A percentile compares a stretch with the other conserved stretches of the same genome.
phyloP scores from a whole-genome alignment of 2,888 invertebrate genomes.

The Micoletzkya japonica region DNA sequence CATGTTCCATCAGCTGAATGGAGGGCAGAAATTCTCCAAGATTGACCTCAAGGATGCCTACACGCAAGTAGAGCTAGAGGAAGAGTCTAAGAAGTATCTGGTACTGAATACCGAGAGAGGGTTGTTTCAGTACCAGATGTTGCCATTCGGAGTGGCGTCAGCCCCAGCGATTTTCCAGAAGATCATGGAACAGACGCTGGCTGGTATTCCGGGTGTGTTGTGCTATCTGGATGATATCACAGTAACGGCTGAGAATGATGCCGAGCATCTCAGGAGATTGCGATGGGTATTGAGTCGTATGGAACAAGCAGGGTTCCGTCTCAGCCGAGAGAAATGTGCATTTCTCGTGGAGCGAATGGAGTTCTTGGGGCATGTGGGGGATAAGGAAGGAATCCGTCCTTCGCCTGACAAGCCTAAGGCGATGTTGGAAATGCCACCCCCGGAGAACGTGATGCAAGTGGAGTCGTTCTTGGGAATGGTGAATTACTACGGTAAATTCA shows the following conservation, averaged over 20 bases:
- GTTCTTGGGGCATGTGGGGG: slow-evolving; percentile 48
- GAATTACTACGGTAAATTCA: slow-evolving; percentile 53
- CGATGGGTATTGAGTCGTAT: slow-evolving; percentile 35
- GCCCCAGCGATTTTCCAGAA: slow-evolving; percentile 32
- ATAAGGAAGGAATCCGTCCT: slow-evolving; percentile 41
- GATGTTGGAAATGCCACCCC: slow-evolving; percentile 48
- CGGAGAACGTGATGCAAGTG: slow-evolving; percentile 47
- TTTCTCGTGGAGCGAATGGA: slow-evolving; percentile 39
- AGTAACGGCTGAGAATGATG: slow-evolving; percentile 32
- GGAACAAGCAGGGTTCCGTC: slow-evolving; percentile 34
- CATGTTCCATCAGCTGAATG: slow-evolving; percentile 30
- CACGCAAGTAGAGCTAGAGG: slow-evolving; percentile 28
- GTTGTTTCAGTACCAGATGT: slow-evolving; percentile 19
- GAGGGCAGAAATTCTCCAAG: slow-evolving; percentile 33
- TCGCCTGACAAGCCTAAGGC: slow-evolving; percentile 45
- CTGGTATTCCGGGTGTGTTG: slow-evolving; percentile 38
- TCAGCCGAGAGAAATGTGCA: slow-evolving; percentile 45
- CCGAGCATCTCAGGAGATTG: slow-evolving; percentile 38
- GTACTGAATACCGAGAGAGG: slow-evolving; percentile 25
- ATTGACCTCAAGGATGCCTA: slow-evolving; percentile 32
- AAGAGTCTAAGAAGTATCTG: slow-evolving; percentile 24
- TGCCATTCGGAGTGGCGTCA: slow-evolving; percentile 30
- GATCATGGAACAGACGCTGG: slow-evolving; percentile 47
- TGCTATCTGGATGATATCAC: slow-evolving; percentile 45
- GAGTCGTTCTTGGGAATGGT: slow-evolving; percentile 53